These are phyloP conservation scores for Sinohyriopsis cumingii DNA, from an alignment of 2,888 invertebrate genomes.

Conservation along the genomic window DNA sequence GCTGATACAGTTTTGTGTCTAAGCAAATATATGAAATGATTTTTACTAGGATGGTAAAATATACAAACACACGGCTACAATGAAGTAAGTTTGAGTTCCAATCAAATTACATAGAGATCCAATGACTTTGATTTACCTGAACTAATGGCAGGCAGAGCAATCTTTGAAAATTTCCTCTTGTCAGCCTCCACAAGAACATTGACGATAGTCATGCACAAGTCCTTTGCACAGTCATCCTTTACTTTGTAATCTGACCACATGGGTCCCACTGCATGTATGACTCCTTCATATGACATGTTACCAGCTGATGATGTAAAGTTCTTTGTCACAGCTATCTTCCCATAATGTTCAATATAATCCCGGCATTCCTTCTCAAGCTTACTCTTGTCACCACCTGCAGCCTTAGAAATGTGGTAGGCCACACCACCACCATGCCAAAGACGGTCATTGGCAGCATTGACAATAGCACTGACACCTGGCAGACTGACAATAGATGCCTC, in stretches of 20 bases:
- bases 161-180: constrained; percentile 12
- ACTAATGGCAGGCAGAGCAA: constrained; percentile 54
- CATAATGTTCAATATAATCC: not conserved
- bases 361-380: constrained; percentile 36
- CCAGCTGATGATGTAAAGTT: constrained; percentile 39
- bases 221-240: constrained; percentile 18
- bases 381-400: constrained; percentile 22
- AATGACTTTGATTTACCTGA: constrained; percentile 28
- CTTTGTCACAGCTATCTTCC: constrained; percentile 23
- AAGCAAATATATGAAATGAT: too few relatives aligned
- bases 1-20: too few relatives aligned
- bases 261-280: constrained; percentile 53
- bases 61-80: too few relatives aligned
- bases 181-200: constrained; percentile 28
- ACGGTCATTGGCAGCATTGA: constrained; percentile 51
- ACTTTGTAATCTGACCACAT: constrained; percentile 36
- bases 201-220: constrained; percentile 31
- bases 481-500: constrained; percentile 24
- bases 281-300: constrained; percentile 31
- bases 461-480: constrained; percentile 41
- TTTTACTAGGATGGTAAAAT: too few relatives aligned
- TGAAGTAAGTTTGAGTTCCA: too few relatives aligned
- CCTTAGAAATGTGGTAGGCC: constrained; percentile 34
- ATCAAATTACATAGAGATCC: too few relatives aligned
- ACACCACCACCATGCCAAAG: constrained; percentile 46